A percentile compares a stretch with the other conserved stretches of the same genome.
Evolutionary conservation across 2,113 vertebrate species (phyloP).

Genomic region (Vicugna pacos): DNA sequence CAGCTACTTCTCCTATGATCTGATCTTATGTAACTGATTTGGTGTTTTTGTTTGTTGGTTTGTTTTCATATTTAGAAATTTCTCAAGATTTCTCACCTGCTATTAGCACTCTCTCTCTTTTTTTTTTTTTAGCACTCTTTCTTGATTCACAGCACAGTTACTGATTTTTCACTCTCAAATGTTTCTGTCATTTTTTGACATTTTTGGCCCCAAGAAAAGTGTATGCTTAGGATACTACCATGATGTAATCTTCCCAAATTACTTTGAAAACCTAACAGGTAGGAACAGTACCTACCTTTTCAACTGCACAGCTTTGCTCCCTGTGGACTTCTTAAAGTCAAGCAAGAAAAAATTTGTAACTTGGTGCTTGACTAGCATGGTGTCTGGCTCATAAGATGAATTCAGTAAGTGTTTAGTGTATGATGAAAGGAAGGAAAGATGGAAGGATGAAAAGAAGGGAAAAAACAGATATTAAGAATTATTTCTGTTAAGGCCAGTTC

Average conservation of each 20-base stretch:
- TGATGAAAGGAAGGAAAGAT: background rate
- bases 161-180: background rate
- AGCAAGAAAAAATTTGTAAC: background rate
- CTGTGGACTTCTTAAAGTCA: background rate
- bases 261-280: background rate
- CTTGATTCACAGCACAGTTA: background rate
- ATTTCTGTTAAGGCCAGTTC: background rate
- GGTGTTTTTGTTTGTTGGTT: background rate
- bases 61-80: constrained; percentile 22
- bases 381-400: background rate
- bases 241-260: background rate
- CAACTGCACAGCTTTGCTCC: background rate
- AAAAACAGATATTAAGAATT: background rate
- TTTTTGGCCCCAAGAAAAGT: background rate
- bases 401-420: background rate
- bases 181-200: background rate
- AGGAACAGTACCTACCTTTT: background rate
- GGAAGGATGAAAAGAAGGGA: background rate
- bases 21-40: background rate
- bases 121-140: background rate
- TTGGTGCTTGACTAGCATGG: background rate
- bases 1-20: background rate
- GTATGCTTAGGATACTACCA: background rate
- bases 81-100: background rate
- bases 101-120: background rate